These are phyloP conservation scores for Brachycybe producta DNA, from an alignment of 2,888 invertebrate genomes.

Conservation along the genomic window DNA sequence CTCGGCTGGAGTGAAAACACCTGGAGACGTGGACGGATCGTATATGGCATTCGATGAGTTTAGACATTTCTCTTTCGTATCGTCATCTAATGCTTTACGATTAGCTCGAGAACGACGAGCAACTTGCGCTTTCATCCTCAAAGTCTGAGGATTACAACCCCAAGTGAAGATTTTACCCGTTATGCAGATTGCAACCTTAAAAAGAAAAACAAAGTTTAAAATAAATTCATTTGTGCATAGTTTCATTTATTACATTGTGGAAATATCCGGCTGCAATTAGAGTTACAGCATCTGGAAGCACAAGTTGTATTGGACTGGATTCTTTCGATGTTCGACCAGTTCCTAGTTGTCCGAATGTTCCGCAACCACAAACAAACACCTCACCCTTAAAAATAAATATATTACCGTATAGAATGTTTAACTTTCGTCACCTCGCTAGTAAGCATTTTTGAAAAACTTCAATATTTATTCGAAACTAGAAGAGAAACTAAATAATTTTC, in stretches of 20 bases:
- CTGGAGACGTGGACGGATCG: neutral
- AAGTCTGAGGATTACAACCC: conserved; percentile 63
- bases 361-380: conserved; percentile 49
- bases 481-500: too few relatives aligned
- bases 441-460: too few relatives aligned
- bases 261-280: conserved; percentile 54
- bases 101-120: conserved; percentile 44
- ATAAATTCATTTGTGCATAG: neutral
- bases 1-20: conserved; percentile 41
- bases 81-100: neutral
- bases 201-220: conserved; percentile 20
- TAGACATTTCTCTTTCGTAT: neutral
- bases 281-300: conserved; percentile 42
- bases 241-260: conserved; percentile 49
- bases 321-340: conserved; percentile 27
- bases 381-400: conserved; percentile 40
- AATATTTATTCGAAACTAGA: too few relatives aligned
- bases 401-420: too few relatives aligned
- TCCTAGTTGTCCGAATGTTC: conserved; percentile 67
- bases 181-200: conserved; percentile 50
- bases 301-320: conserved; percentile 42
- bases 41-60: neutral
- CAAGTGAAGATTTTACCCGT: conserved; percentile 55
- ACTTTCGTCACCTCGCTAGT: too few relatives aligned
- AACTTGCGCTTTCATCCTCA: conserved; percentile 51